A percentile compares a stretch with the other conserved stretches of the same genome.
Conservation (phyloP, 2,888 invertebrate species). For the Pristionchus maxplancki region DNA sequence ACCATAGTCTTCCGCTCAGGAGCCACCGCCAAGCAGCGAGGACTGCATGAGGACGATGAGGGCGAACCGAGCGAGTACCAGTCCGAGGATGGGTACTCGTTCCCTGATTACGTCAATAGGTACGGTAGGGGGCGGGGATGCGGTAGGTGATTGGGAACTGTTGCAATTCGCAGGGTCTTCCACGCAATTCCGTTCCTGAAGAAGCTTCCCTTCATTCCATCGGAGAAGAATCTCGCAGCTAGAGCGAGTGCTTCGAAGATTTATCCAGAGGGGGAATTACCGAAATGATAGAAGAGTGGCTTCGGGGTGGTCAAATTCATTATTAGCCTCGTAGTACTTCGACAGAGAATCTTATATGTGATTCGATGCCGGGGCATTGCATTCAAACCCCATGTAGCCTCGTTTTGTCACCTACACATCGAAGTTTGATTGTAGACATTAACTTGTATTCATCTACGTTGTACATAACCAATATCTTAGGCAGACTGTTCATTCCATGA, state of each 20-base stretch:
- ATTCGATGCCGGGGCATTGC: too few relatives aligned
- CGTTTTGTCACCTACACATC: too few relatives aligned
- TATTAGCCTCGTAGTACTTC: too few relatives aligned
- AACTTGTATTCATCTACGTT: background rate
- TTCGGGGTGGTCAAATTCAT: too few relatives aligned
- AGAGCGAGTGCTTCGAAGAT: background rate
- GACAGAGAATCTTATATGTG: too few relatives aligned
- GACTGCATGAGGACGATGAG: constrained; percentile 57
- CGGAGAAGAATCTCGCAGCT: constrained; percentile 44
- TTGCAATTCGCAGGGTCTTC: background rate
- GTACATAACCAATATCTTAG: background rate
- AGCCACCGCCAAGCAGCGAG: constrained; percentile 66
- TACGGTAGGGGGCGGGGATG: background rate
- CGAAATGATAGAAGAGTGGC: background rate
- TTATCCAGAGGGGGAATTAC: background rate
- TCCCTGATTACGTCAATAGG: constrained; percentile 53
- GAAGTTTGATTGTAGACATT: background rate
- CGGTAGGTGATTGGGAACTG: background rate
- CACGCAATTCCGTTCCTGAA: constrained; percentile 28
- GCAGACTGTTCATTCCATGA: background rate
- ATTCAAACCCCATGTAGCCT: too few relatives aligned
- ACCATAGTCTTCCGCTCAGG: constrained; percentile 54
- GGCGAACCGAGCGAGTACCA: constrained; percentile 34
- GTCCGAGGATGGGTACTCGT: constrained; percentile 54
- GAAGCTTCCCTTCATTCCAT: constrained; percentile 33